Conservation (phyloP, 2,888 invertebrate genomes). For the Digitonthophagus gazella region DNA sequence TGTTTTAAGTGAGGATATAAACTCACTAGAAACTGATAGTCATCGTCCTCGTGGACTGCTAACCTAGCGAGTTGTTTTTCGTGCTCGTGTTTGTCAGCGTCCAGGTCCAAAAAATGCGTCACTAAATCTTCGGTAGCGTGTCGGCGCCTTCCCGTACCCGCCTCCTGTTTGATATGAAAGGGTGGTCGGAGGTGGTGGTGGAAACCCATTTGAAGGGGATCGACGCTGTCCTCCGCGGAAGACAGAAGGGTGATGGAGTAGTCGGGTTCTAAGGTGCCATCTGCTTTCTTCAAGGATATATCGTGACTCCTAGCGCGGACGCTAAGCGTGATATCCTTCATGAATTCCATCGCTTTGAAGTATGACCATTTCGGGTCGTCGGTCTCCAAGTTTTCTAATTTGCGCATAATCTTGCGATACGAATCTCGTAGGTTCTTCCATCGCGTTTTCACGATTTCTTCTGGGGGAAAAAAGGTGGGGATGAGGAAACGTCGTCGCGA, state of each 20-base stretch:
- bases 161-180: slow-evolving; percentile 26
- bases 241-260: slow-evolving; percentile 30
- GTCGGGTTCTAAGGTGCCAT: slow-evolving; percentile 28
- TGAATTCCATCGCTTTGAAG: slow-evolving; percentile 35
- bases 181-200: slow-evolving; percentile 15
- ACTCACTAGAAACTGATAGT: slow-evolving; percentile 37
- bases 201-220: slow-evolving; percentile 27
- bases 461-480: slow-evolving; percentile 30
- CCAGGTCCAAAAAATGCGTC: slow-evolving; percentile 25
- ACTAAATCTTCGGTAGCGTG: slow-evolving; percentile 27
- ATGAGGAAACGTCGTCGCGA: not conserved
- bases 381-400: slow-evolving; percentile 25
- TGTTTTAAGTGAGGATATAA: slow-evolving; percentile 36
- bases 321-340: slow-evolving; percentile 34
- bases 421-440: slow-evolving; percentile 46
- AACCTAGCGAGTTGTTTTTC: slow-evolving; percentile 18
- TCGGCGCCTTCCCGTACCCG: slow-evolving; percentile 23
- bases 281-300: slow-evolving; percentile 30
- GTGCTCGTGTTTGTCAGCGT: slow-evolving; percentile 24
- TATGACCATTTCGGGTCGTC: slow-evolving; percentile 34
- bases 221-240: slow-evolving; percentile 26
- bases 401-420: slow-evolving; percentile 33
- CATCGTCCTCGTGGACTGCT: slow-evolving; percentile 32
- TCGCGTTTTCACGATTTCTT: slow-evolving; percentile 53
- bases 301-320: slow-evolving; percentile 33